Percentiles rank a stretch among this genome's conserved stretches.
These are phyloP conservation scores for Chlorodrepanis virens DNA, from an alignment of 2,113 vertebrate genomes.

Conservation along the genomic window DNA sequence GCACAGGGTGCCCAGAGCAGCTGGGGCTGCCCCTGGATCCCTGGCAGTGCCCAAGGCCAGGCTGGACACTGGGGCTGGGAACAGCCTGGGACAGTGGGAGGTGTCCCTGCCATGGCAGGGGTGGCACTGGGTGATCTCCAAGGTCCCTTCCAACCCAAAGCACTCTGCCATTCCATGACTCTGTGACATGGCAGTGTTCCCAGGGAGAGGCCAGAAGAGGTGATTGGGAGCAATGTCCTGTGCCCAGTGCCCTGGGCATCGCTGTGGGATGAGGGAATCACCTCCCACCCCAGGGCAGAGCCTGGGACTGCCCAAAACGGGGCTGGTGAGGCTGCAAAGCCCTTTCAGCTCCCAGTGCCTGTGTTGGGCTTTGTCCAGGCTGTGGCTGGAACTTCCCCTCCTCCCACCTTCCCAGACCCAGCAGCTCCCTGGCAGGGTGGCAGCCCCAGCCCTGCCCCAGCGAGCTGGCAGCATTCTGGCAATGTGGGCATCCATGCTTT, in stretches of 20 bases:
- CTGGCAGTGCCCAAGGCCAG: background rate
- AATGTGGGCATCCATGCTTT: background rate
- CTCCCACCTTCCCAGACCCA: background rate
- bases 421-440: background rate
- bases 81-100: background rate
- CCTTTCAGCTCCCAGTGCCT: background rate
- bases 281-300: background rate
- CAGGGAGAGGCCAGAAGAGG: background rate
- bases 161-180: background rate
- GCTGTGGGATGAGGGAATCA: background rate
- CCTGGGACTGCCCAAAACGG: background rate
- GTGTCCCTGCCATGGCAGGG: background rate
- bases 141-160: background rate
- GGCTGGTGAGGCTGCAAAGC: background rate
- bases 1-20: background rate
- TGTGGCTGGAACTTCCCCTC: background rate
- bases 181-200: background rate
- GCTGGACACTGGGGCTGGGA: fast-evolving
- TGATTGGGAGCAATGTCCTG: background rate
- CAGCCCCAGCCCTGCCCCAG: background rate
- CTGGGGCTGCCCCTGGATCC: background rate
- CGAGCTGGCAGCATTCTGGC: fast-evolving
- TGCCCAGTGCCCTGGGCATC: background rate
- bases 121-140: fast-evolving
- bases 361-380: background rate